phyloP scores from a whole-genome alignment of 1,140 invertebrate species.

The Macrosteles quadrilineatus region DNA sequence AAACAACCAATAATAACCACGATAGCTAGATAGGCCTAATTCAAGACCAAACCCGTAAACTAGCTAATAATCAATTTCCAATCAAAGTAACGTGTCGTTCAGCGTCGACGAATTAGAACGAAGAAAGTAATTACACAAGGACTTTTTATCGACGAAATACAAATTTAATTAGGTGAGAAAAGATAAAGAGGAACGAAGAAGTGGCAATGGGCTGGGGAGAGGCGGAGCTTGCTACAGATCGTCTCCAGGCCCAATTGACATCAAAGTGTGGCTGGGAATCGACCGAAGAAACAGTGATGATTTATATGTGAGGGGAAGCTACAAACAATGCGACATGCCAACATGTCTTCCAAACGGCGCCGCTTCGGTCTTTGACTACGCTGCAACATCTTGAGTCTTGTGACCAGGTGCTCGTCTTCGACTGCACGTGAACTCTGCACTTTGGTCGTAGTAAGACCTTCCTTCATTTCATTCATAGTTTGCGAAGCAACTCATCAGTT shows the following conservation, averaged over 20 bases:
- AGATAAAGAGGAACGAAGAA: no score
- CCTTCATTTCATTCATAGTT: neutral
- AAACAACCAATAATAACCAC: no score
- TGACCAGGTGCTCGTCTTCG: neutral
- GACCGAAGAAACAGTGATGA: neutral
- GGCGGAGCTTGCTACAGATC: neutral
- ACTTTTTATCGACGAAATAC: no score
- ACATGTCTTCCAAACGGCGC: neutral
- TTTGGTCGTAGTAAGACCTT: neutral
- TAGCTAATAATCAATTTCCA: no score
- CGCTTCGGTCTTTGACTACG: neutral
- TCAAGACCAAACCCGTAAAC: no score
- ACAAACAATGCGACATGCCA: neutral
- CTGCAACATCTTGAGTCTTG: neutral
- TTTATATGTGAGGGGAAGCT: neutral
- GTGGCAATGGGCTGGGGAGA: no score
- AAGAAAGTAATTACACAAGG: no score
- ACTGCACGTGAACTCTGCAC: neutral
- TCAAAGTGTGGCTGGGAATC: slow-evolving; percentile 1
- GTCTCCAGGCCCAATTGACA: slow-evolving; percentile 11
- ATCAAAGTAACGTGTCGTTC: no score
- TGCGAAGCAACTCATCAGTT: no score
- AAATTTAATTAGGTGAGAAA: no score
- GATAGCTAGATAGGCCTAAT: no score
- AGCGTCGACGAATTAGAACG: no score